Percentiles rank a stretch among this genome's conserved stretches.
These are phyloP conservation scores for Glossosoma conforme DNA, from an alignment of 1,140 invertebrate genomes.

Conservation along the genomic window DNA sequence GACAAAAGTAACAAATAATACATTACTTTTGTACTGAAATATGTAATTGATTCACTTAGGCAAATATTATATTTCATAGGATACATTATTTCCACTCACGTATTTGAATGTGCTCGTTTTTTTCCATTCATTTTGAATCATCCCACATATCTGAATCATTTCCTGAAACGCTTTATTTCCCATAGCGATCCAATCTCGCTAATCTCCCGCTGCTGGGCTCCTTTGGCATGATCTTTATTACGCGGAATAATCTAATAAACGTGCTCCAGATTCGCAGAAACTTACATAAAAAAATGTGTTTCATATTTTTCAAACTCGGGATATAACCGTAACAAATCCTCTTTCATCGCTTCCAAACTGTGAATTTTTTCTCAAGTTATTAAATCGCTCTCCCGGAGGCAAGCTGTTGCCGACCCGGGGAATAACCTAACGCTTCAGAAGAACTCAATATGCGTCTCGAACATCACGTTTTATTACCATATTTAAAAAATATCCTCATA, in stretches of 20 bases:
- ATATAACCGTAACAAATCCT: conserved; percentile 9
- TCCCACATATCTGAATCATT: too few relatives aligned
- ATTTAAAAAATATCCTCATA: conserved; percentile 22
- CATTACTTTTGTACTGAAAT: too few relatives aligned
- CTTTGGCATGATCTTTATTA: too few relatives aligned
- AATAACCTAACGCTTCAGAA: conserved; percentile 5
- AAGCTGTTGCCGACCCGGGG: conserved; percentile 15
- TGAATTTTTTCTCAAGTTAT: conserved; percentile 13
- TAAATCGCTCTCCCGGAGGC: conserved; percentile 5
- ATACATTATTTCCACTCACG: too few relatives aligned
- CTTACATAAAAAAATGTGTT: conserved; percentile 1
- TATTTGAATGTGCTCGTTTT: too few relatives aligned
- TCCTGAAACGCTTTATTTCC: too few relatives aligned
- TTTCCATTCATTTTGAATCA: too few relatives aligned
- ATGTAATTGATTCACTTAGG: too few relatives aligned
- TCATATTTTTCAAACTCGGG: background rate
- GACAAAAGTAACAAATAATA: too few relatives aligned
- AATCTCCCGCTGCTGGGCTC: too few relatives aligned
- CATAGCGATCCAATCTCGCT: too few relatives aligned
- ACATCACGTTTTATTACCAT: conserved; percentile 22
- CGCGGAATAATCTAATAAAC: background rate
- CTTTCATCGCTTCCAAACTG: conserved; percentile 4
- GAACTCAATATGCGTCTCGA: conserved; percentile 20
- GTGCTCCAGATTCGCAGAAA: background rate
- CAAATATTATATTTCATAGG: too few relatives aligned